phyloP scores from a whole-genome alignment of 1,140 invertebrate genomes.

The Contarinia nasturtii region DNA sequence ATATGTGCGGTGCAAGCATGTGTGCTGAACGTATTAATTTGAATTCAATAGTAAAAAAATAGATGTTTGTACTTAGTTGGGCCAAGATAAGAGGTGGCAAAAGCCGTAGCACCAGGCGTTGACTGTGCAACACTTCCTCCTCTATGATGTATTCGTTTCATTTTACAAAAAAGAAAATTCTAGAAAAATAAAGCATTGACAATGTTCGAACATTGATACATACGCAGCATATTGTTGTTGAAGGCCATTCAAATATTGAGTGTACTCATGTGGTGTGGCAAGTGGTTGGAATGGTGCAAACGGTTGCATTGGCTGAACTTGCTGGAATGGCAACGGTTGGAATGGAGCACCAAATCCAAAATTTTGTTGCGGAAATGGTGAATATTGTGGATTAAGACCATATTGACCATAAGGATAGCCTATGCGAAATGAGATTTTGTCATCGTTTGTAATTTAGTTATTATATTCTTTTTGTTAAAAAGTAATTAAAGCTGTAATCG shows the following conservation, averaged over 20 bases:
- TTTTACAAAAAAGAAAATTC: neutral
- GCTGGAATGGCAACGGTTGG: too few species aligned
- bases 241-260: neutral
- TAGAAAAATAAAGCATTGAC: neutral
- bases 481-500: too few species aligned
- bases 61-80: neutral
- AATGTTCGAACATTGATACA: neutral
- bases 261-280: neutral
- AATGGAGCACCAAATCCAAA: too few species aligned
- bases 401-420: too few species aligned
- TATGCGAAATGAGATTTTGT: too few species aligned
- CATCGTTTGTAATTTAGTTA: too few species aligned
- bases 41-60: neutral
- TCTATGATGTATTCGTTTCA: neutral
- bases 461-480: too few species aligned
- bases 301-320: neutral
- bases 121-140: neutral
- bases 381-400: too few species aligned
- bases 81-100: neutral
- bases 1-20: neutral
- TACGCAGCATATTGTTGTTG: neutral
- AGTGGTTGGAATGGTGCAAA: neutral
- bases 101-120: neutral
- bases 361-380: too few species aligned
- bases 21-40: neutral